Evolutionary conservation across 2,797 vertebrate species (phyloP).

Genomic region (Xenopus petersii): DNA sequence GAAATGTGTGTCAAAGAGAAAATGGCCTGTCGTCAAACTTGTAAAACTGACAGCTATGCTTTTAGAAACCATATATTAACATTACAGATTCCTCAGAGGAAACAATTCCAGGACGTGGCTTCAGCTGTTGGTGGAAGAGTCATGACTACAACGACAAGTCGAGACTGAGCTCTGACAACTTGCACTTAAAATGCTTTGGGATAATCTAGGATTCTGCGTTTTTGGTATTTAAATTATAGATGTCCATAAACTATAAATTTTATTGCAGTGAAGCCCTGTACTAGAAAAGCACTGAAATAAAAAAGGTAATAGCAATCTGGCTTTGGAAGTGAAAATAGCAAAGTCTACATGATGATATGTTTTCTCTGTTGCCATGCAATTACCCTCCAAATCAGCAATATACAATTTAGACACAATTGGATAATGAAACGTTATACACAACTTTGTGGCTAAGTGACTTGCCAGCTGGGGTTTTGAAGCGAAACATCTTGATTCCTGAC

Average conservation of each 20-base stretch:
- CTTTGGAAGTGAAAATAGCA: slow-evolving; percentile 7
- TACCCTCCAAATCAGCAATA: slow-evolving; percentile 30
- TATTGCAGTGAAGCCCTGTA: slow-evolving; percentile 16
- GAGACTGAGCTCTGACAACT: slow-evolving; percentile 6
- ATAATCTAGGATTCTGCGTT: slow-evolving; percentile 6
- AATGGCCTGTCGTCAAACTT: slow-evolving; percentile 23
- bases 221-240: slow-evolving; percentile 40
- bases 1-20: slow-evolving; percentile 17
- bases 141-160: slow-evolving; percentile 21
- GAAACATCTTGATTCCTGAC: background rate
- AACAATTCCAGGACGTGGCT: slow-evolving; percentile 12
- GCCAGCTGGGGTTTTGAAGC: slow-evolving; percentile 1
- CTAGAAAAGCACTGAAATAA: slow-evolving; percentile 4
- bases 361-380: slow-evolving; percentile 31
- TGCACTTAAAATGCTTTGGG: slow-evolving; percentile 19
- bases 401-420: slow-evolving; percentile 11
- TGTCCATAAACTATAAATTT: slow-evolving; percentile 20
- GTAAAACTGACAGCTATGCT: slow-evolving; percentile 29
- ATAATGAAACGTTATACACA: slow-evolving; percentile 29
- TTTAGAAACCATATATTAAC: slow-evolving; percentile 25
- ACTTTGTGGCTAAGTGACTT: slow-evolving; percentile 25
- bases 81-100: slow-evolving; percentile 15
- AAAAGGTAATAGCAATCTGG: background rate
- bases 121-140: slow-evolving; percentile 9
- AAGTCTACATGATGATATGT: slow-evolving; percentile 34